Evolutionary conservation across 2,888 invertebrate genomes (phyloP), one percentile per base, ranked within the genome.

Genomic region (Caenorhabditis angaria): DNA sequence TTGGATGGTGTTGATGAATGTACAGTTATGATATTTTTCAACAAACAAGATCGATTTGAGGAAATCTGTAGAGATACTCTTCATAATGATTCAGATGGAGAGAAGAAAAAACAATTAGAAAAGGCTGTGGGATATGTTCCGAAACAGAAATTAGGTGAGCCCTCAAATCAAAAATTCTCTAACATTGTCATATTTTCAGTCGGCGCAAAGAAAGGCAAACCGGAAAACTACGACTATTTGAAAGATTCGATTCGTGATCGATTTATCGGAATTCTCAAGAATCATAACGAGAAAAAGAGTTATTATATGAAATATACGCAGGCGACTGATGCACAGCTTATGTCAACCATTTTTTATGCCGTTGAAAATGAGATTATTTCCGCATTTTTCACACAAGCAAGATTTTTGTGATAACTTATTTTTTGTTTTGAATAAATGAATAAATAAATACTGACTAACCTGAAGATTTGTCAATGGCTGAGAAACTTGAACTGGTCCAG

Each of bases 401-500:
- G 68, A 18, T 73, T 61, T 68, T 61, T 67, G 25, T 71, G 57
- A 65, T 53, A 53, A 53, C 24, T 60, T 27, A 48, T 28, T 48
- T 48, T 25, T 48, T 20, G 6, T 20, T 27, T 47, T 48, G 18
- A 48, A 10, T 6, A 54, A 54, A 4, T 24, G 18, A 27, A 5
- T 27, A 57, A 57, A 57, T 6, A 41, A 28, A 53, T 29, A 27
- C n/a, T n/a, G 54, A 61, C 65, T 24, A 68, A 92, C 92, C 91
- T 97, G 97, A 57, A 99, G 90, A 89, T 95, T 97, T 85, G 94
- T 95, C 59, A 99, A 91, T 0, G 99, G 97, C 61, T 97, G 96
- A 96, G 97, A 97, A 72, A 95, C 92, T 89, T 95, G 95, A 59
- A 97, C 94, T 22, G 94, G 94, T 2, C 97, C 97, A 61, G 91